phyloP scores from a whole-genome alignment of 2,888 invertebrate genomes.

The Drosophila histrio region DNA sequence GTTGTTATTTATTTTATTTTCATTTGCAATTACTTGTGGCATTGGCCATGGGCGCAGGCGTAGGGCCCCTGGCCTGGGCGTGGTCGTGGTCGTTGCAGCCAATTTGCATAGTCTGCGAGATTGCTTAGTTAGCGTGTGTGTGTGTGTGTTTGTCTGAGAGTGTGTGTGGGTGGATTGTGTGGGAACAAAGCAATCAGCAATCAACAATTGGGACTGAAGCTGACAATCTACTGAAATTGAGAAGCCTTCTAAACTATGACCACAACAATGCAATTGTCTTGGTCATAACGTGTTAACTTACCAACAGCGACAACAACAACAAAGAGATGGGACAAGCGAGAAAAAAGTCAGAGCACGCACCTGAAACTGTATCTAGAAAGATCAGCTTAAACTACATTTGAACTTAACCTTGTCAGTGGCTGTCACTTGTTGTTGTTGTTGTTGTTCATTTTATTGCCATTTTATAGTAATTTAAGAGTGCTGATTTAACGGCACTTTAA shows the following conservation, averaged over 20 bases:
- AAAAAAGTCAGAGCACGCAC: background rate
- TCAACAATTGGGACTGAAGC: background rate
- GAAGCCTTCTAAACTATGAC: slow-evolving; percentile 29
- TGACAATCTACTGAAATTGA: slow-evolving; percentile 1
- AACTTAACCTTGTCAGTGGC: background rate
- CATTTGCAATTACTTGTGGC: slow-evolving; percentile 55
- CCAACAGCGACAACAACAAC: background rate
- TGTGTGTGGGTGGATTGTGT: slow-evolving; percentile 16
- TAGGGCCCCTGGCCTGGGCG: slow-evolving; percentile 17
- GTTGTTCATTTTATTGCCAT: slow-evolving; percentile 14
- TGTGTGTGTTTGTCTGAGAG: background rate
- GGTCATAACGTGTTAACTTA: slow-evolving; percentile 44
- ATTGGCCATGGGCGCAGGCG: slow-evolving; percentile 40
- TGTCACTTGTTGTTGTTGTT: background rate
- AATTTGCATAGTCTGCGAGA: slow-evolving; percentile 43
- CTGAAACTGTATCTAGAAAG: background rate
- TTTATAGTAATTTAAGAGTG: slow-evolving; percentile 16
- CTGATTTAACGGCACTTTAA: slow-evolving; percentile 44
- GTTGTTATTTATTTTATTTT: slow-evolving; percentile 12
- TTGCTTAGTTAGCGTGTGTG: background rate
- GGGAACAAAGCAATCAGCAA: slow-evolving; percentile 35
- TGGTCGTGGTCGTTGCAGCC: slow-evolving; percentile 44
- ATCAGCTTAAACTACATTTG: background rate
- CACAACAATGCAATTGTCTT: slow-evolving; percentile 29
- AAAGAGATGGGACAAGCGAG: background rate